A percentile compares a stretch with the other conserved stretches of the same genome.
Conservation (phyloP, 1,140 invertebrate genomes). For the Rhagoletis zephyria region DNA sequence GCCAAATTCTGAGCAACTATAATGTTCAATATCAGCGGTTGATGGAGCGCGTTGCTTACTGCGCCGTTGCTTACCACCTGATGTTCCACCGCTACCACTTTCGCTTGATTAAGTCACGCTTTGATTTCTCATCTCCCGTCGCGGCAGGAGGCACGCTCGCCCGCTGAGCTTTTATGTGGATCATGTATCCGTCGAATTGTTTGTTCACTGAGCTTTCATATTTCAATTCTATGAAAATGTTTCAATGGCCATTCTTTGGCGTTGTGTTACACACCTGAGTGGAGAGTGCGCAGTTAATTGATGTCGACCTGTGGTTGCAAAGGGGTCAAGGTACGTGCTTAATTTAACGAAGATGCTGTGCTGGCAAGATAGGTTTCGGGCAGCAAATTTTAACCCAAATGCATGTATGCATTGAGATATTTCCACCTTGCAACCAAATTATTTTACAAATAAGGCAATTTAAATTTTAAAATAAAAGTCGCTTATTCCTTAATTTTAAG, state of each 20-base stretch:
- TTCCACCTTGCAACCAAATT: too few species aligned
- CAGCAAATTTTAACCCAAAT: too few species aligned
- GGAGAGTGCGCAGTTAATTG: background rate
- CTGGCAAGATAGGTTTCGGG: too few species aligned
- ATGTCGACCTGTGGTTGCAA: background rate
- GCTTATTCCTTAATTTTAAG: too few species aligned
- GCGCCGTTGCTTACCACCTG: background rate
- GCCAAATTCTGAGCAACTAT: background rate
- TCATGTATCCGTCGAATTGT: background rate
- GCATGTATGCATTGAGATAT: too few species aligned
- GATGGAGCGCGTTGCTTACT: background rate
- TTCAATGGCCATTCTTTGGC: background rate
- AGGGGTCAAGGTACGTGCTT: background rate
- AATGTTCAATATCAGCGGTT: background rate
- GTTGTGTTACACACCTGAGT: conserved; percentile 13
- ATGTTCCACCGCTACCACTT: conserved; percentile 19
- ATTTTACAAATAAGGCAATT: too few species aligned
- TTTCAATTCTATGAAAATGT: background rate
- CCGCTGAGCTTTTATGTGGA: conserved; percentile 38
- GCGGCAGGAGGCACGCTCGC: background rate
- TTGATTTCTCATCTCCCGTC: conserved; percentile 22
- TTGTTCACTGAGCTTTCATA: conserved; percentile 29
- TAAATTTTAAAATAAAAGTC: too few species aligned
- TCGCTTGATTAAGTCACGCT: conserved; percentile 30
- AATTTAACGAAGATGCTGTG: too few species aligned